phyloP scores from a whole-genome alignment of 2,797 vertebrate species.

The Girardinus metallicus region DNA sequence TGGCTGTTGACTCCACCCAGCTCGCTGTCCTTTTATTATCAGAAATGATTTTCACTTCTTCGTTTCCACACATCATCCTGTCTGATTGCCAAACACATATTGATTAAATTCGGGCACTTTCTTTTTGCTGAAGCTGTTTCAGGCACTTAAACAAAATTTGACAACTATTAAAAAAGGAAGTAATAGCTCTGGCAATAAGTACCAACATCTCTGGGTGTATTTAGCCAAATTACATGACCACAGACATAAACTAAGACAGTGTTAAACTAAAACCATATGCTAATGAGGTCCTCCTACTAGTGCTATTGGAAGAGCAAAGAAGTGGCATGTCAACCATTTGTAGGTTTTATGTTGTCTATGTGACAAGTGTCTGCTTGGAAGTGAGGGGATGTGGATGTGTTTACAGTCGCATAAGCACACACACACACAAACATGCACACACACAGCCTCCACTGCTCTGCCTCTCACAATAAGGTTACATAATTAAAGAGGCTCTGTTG shows the following conservation, averaged over 20 bases:
- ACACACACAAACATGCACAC: no score
- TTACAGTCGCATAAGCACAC: conserved; percentile 22
- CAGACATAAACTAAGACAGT: conserved; percentile 2
- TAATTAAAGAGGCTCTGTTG: conserved; percentile 51
- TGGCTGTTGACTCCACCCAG: no score
- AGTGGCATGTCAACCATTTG: conserved; percentile 20
- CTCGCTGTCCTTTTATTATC: no score
- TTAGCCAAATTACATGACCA: conserved; percentile 5
- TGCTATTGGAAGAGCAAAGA: conserved; percentile 5
- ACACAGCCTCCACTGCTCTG: conserved; percentile 4
- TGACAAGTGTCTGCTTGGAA: conserved; percentile 15
- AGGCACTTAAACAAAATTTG: not conserved
- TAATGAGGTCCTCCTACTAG: conserved; percentile 34
- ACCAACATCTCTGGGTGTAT: not conserved
- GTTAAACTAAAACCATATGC: conserved; percentile 31
- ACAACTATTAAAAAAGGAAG: not conserved
- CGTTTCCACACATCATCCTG: not conserved
- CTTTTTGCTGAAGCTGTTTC: not conserved
- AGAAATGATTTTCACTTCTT: no score
- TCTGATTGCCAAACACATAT: not conserved
- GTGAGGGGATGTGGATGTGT: conserved; percentile 30
- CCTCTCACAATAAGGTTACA: conserved; percentile 39
- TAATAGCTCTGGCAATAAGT: not conserved
- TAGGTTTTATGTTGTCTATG: conserved; percentile 15
- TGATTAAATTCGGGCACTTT: conserved; percentile 4